These are phyloP conservation scores for Datnioides undecimradiatus DNA, from an alignment of 2,113 vertebrate genomes.

Conservation along the genomic window DNA sequence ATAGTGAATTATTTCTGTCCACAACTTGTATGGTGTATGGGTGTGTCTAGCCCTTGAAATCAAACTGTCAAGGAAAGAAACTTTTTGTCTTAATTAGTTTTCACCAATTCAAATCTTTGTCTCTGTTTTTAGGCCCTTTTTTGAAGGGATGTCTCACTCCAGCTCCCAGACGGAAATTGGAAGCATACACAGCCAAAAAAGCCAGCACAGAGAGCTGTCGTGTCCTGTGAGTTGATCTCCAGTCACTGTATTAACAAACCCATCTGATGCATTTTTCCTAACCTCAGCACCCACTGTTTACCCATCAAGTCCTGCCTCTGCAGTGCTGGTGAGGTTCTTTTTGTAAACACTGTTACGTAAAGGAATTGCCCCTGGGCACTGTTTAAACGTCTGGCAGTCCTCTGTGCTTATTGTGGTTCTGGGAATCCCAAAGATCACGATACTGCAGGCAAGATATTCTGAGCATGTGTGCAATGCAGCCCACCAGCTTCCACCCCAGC, in stretches of 20 bases:
- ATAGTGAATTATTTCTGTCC: not conserved
- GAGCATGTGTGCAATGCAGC: slow-evolving; percentile 54
- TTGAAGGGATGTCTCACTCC: slow-evolving; percentile 87
- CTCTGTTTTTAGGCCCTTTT: slow-evolving; percentile 82
- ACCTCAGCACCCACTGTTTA: slow-evolving; percentile 33
- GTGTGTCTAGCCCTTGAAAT: not conserved
- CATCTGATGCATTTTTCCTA: slow-evolving; percentile 26
- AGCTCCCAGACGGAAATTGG: slow-evolving; percentile 87
- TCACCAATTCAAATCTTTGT: slow-evolving; percentile 5
- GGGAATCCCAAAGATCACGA: slow-evolving; percentile 60
- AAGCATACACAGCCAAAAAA: slow-evolving; percentile 83
- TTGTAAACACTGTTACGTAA: slow-evolving; percentile 61
- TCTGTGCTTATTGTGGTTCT: slow-evolving; percentile 41
- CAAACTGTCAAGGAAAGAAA: not conserved
- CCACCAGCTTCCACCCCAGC: slow-evolving; percentile 15
- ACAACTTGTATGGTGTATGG: too few species aligned
- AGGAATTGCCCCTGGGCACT: slow-evolving; percentile 20
- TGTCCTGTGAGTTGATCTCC: slow-evolving; percentile 78
- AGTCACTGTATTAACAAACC: slow-evolving; percentile 11
- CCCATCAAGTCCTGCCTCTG: slow-evolving; percentile 17
- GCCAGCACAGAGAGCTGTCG: slow-evolving; percentile 76
- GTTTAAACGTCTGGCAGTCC: slow-evolving; percentile 46
- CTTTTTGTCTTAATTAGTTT: not conserved
- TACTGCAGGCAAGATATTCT: slow-evolving; percentile 46
- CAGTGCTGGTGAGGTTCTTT: slow-evolving; percentile 13